These are phyloP conservation scores for Acrocera orbiculus DNA, from an alignment of 2,888 invertebrate genomes.

Conservation along the genomic window DNA sequence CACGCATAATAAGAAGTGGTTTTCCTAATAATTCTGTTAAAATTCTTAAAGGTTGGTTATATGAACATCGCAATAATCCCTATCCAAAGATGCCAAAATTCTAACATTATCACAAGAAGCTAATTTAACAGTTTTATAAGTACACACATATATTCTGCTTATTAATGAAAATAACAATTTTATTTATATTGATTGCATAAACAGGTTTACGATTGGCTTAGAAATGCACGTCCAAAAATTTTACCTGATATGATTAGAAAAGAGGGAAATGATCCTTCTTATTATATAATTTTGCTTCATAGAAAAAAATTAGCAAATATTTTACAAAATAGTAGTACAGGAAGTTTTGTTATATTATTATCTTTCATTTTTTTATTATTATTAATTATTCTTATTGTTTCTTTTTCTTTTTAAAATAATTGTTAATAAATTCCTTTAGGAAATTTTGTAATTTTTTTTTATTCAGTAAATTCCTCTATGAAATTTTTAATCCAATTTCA, in stretches of 20 bases:
- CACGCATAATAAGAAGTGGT: conserved; percentile 74
- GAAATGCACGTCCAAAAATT: conserved; percentile 81
- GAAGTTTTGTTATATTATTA: too few species aligned
- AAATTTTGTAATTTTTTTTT: too few species aligned
- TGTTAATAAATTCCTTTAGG: too few species aligned
- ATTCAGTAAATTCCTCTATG: too few species aligned
- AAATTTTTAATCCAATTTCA: too few species aligned
- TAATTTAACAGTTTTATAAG: conserved; percentile 73
- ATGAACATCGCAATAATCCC: conserved; percentile 86
- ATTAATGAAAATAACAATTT: too few species aligned
- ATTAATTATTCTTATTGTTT: too few species aligned
- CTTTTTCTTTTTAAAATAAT: too few species aligned
- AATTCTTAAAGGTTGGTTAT: conserved; percentile 81
- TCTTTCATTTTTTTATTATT: too few species aligned
- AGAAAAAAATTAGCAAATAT: conserved; percentile 54
- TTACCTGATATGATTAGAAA: conserved; percentile 84
- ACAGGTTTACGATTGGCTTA: conserved; percentile 87
- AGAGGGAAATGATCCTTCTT: conserved; percentile 80
- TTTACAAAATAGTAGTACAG: conserved; percentile 16
- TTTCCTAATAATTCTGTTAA: conserved; percentile 85
- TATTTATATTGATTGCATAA: conserved; percentile 2
- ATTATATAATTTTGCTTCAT: conserved; percentile 83
- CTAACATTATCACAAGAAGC: conserved; percentile 70
- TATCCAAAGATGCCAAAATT: conserved; percentile 91
- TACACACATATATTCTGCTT: too few species aligned